Base-by-base conservation (phyloP, 2,888 invertebrate species). In the Ormyrus pomaceus region DNA sequence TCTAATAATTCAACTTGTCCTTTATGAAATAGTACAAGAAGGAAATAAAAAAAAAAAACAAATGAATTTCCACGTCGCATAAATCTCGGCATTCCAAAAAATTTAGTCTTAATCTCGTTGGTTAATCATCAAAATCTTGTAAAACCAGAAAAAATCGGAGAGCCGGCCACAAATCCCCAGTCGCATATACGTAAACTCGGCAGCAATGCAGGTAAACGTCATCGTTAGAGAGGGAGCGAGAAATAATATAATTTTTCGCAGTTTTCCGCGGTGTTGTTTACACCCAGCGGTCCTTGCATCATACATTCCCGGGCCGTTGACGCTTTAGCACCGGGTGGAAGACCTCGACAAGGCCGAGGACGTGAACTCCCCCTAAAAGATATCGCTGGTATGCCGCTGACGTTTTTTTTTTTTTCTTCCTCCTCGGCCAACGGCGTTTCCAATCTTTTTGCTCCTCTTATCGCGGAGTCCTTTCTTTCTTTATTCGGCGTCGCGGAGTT, bases 331-430 rank as follows among this genome's bases (percentile, higher is more conserved):
- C 9, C 64, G 72, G 88, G 86, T 87, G 85, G 87, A 87, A 85
- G 87, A 89, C 88, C 89, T 88, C 88, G 86, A 83, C 88, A 89
- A 89, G 87, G 88, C 87, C 87, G 88, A 85, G 79, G 77, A 84
- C 82, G 82, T 82, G 82, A 79, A 82, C 80, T 51, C 46, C 55
- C 66, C 9, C 48, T 68, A 73, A 68, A 76, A 75, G 74, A 69
- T 58, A 81, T 19, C 59, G n/a, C 66, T 58, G 61, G 70, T 79
- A 80, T 74, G 56, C 79, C 68, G n/a, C 5, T n/a, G 50, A 19
- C 19, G 0, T 1, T 71, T 73, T 78, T 19, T 1, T 71, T 73
- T 78, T 64, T 51, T 71, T 34, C 34, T 4, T 75, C 73, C 7
- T 68, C 58, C 71, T 75, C n/a, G 46, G 58, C n/a, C 56, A 81